phyloP scores from a whole-genome alignment of 2,113 vertebrate genomes.

The Zosterops pallidus region DNA sequence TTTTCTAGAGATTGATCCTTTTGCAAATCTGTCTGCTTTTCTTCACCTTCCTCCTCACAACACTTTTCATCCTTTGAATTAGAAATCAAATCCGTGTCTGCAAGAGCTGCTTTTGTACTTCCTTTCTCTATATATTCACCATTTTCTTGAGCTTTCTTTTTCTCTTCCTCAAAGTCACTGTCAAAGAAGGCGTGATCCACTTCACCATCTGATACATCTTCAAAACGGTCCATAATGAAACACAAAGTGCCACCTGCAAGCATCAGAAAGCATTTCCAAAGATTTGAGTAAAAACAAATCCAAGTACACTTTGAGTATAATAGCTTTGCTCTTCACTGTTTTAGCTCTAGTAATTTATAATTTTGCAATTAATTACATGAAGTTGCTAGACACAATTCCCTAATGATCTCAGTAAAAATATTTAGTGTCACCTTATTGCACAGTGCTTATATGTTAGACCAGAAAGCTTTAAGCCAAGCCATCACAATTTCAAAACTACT shows the following conservation, averaged over 20 bases:
- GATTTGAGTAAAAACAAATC: not conserved
- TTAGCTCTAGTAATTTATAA: not conserved
- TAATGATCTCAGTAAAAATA: not conserved
- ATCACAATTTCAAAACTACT: not conserved
- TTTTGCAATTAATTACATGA: not conserved
- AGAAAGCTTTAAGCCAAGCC: not conserved
- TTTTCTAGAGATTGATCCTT: not conserved
- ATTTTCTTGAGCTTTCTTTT: conserved; percentile 62
- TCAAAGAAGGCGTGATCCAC: conserved; percentile 97
- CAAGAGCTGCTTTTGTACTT: not conserved
- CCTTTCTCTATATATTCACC: not conserved
- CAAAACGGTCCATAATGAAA: conserved; percentile 79
- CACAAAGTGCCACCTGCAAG: not conserved
- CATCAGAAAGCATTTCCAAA: conserved; percentile 22
- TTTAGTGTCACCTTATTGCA: not conserved
- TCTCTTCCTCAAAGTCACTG: conserved; percentile 82
- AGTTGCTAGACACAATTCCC: not conserved
- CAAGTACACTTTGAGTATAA: not conserved
- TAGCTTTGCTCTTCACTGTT: not conserved
- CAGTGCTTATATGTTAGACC: not conserved
- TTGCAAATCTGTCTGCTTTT: not conserved
- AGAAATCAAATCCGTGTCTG: not conserved
- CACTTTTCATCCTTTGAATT: not conserved
- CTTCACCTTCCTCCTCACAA: conserved; percentile 44
- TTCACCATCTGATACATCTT: conserved; percentile 82